Conservation (phyloP, 2,888 invertebrate genomes). For the Plemyria rubiginata region DNA sequence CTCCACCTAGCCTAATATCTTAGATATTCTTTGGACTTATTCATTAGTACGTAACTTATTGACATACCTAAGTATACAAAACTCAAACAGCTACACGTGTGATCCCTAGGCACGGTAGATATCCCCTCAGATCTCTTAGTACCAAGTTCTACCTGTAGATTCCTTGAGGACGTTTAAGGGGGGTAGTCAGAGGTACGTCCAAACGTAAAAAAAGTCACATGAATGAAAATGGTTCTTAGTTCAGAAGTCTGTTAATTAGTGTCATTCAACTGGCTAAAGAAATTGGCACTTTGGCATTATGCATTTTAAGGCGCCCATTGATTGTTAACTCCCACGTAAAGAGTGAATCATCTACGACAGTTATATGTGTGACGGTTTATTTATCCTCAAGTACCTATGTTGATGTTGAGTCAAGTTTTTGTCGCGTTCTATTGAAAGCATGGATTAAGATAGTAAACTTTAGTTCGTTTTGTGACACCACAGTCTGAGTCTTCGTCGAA, state of each 20-base stretch:
- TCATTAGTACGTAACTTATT: background rate
- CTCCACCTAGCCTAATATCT: constrained; percentile 3
- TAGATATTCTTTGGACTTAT: constrained; percentile 8
- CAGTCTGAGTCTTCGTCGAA: constrained; percentile 31
- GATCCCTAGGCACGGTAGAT: no score
- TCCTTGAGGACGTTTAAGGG: no score
- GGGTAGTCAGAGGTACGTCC: no score
- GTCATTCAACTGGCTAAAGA: constrained; percentile 22
- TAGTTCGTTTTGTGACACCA: constrained; percentile 36
- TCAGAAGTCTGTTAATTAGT: constrained; percentile 9
- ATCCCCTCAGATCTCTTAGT: no score
- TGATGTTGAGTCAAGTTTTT: constrained; percentile 52
- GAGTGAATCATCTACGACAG: constrained; percentile 49
- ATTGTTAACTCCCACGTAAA: constrained; percentile 47
- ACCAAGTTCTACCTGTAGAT: no score
- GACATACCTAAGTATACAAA: background rate
- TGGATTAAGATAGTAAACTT: constrained; percentile 41
- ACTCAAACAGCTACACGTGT: no score
- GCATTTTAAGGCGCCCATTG: constrained; percentile 33
- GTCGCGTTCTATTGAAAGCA: constrained; percentile 41
- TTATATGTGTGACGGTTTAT: constrained; percentile 39
- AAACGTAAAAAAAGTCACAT: no score
- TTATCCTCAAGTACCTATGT: constrained; percentile 35
- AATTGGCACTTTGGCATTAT: constrained; percentile 28
- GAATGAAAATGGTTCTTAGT: background rate